Conservation (phyloP, 2,888 invertebrate species). For the Eupeodes latifasciatus region DNA sequence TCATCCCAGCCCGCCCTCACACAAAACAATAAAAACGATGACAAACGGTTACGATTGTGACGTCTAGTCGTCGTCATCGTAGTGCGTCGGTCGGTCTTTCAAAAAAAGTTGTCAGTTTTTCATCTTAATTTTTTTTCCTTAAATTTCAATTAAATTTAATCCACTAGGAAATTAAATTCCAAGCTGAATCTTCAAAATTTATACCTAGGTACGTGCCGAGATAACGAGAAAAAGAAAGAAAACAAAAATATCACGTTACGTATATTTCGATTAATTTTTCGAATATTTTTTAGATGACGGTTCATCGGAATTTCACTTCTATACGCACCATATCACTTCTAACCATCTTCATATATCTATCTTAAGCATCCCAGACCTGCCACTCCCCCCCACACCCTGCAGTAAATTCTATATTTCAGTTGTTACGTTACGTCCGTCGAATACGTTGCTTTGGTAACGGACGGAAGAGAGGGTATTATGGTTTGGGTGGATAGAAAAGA, state of each 20-base stretch:
- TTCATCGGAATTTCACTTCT: slow-evolving; percentile 33
- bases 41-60: neutral
- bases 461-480: too few relatives aligned
- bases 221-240: neutral
- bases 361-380: too few relatives aligned
- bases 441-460: too few relatives aligned
- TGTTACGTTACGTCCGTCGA: too few relatives aligned
- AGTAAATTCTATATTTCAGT: neutral
- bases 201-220: neutral
- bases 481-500: neutral
- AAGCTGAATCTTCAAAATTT: slow-evolving; percentile 19
- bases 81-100: too few relatives aligned
- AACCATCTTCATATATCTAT: slow-evolving; percentile 7
- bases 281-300: slow-evolving; percentile 12
- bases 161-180: slow-evolving; percentile 56
- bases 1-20: too few relatives aligned
- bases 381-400: too few relatives aligned
- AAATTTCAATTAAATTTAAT: slow-evolving; percentile 59
- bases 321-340: slow-evolving; percentile 14
- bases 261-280: neutral
- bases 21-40: neutral
- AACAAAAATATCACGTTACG: neutral
- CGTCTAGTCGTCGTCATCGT: neutral
- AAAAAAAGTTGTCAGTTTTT: neutral
- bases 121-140: slow-evolving; percentile 24